phyloP scores from a whole-genome alignment of 2,888 invertebrate species.

The Tetanocera ferruginea region DNA sequence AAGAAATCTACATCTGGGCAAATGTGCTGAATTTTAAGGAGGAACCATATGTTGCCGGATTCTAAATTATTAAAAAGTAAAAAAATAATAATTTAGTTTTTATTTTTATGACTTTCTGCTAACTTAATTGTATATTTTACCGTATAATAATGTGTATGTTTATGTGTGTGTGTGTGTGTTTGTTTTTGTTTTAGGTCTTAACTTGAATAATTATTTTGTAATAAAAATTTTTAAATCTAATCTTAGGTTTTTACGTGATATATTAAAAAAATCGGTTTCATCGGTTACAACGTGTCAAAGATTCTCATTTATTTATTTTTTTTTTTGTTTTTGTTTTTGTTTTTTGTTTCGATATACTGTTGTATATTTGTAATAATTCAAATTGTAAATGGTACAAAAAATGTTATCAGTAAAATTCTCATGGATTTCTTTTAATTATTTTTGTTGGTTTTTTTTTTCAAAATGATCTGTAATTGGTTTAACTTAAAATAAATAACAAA shows the following conservation, averaged over 20 bases:
- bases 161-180: no score
- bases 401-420: slow-evolving; percentile 23
- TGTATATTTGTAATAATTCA: not conserved
- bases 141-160: no score
- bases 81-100: no score
- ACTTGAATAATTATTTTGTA: slow-evolving; percentile 26
- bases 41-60: no score
- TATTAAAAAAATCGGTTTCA: slow-evolving; percentile 17
- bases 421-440: not conserved
- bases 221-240: slow-evolving; percentile 44
- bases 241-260: slow-evolving; percentile 46
- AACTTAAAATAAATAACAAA: not conserved
- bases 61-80: no score
- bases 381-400: slow-evolving; percentile 38
- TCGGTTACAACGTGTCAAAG: not conserved
- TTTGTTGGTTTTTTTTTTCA: slow-evolving; percentile 22
- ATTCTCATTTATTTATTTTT: not conserved
- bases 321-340: not conserved
- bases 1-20: no score
- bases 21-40: no score
- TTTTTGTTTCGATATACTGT: not conserved
- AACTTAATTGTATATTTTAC: no score
- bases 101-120: no score
- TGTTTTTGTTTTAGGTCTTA: not conserved
- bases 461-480: slow-evolving; percentile 44